phyloP scores from a whole-genome alignment of 2,797 vertebrate genomes.

The Lepidocolaptes lacrymiger region DNA sequence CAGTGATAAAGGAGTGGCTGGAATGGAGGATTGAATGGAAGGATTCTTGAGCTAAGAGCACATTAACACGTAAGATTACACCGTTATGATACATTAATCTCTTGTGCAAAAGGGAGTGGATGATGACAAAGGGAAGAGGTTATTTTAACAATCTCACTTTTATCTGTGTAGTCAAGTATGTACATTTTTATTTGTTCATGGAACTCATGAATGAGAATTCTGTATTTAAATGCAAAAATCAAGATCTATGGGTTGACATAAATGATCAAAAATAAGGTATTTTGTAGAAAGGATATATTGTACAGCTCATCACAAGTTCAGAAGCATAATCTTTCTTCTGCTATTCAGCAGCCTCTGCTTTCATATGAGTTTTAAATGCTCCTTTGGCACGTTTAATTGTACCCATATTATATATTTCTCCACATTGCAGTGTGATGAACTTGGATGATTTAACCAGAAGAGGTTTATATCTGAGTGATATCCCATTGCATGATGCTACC shows the following conservation, averaged over 20 bases:
- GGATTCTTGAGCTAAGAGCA: neutral
- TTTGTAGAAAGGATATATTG: rapidly evolving
- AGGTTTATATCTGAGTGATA: slow-evolving; percentile 96
- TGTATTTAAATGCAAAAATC: neutral
- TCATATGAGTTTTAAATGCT: neutral
- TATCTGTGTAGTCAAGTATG: neutral
- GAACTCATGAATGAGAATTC: neutral
- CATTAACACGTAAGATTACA: neutral
- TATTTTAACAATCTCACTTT: neutral
- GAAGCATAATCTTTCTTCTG: neutral
- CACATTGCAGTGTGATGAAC: slow-evolving; percentile 91
- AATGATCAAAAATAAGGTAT: neutral
- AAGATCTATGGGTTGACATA: neutral
- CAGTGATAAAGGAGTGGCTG: neutral
- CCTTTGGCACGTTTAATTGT: neutral
- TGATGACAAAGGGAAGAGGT: neutral
- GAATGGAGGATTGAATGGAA: neutral
- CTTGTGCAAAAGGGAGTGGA: neutral
- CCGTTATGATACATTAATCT: neutral
- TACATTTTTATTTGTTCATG: neutral
- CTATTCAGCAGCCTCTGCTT: neutral
- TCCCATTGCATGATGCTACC: slow-evolving; percentile 95
- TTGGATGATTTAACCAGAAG: slow-evolving; percentile 94
- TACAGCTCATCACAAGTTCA: neutral
- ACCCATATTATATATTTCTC: neutral